Evolutionary conservation across 23 tunicate genomes (phyloP), one percentile per base, ranked within the genome.

Genomic region (Corella eumyota): DNA sequence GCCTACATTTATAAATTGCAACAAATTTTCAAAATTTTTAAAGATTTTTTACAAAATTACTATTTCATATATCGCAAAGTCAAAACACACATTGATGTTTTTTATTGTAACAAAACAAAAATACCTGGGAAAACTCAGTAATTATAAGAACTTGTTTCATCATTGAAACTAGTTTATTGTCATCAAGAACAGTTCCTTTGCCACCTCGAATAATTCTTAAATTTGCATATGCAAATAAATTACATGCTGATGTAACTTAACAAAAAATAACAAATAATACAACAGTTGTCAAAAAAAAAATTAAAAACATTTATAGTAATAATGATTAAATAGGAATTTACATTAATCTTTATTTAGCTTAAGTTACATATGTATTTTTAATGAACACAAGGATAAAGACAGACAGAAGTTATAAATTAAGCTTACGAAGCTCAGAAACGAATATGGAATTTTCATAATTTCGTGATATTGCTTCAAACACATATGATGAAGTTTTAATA

Each of bases 391-490:
- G 13, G 17, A 44, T 11, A 11, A 44, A 11, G 17, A 44, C 13
- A 13, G 13, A 11, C 49, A 44, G 17, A 11, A 44, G 17, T 11
- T 11, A 44, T 44, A 44, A 44, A 13, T 44, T 44, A n/a, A 2
- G 58, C 73, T 30, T 50, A 85, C 95, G 68, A 2, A 85, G 32
- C 55, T 85, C 95, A 0, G 85, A 37, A 13, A 85, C 31, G 45
- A 85, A 77, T 21, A 85, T 77, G 0, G 83, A 77, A 56, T 80
- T 85, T 36, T 85, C 80, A 50, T 85, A 85, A 59, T 85, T 66
- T 58, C 45, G 47, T 7, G 95, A 73, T 22, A 85, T 52, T 15
- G 70, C 82, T 76, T 85, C 95, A 47, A 70, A 49, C 0, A 71
- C 60, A 44, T 77, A 85, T 3, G 95, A 78, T 19, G 70, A 58